Evolutionary conservation across 2,797 vertebrate species (phyloP), one percentile per base, ranked within the genome.

Genomic region (Rhynchotus rufescens): DNA sequence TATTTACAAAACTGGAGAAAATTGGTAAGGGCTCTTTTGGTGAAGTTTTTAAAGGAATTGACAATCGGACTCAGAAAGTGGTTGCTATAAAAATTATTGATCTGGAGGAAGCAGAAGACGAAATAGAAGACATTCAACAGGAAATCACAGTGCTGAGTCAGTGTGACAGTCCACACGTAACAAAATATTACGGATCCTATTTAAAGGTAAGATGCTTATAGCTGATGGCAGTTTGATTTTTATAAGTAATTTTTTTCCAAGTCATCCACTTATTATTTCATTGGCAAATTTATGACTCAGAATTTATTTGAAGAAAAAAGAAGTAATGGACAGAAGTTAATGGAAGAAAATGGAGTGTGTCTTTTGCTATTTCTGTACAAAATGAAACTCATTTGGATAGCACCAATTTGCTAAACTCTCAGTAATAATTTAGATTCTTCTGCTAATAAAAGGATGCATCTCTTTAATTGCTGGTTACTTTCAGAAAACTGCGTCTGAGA

Each of bases 51-150:
- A 99, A 99, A 98, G 99, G 99, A 97, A 99, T 99, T 92, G 99
- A 99, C 98, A 99, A 98, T 98, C 98, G 98, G 97, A 99, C 98
- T 95, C 99, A 99, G 97, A 99, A 99, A 97, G 98, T 99, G 84
- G 98, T 99, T 92, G 99, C 99, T 94, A 99, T 99, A 97, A 99
- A 99, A 98, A 99, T 99, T 90, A 99, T 99, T 95, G 99, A 99
- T 95, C 98, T 99, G 92, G 99, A 99, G 97, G 99, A 99, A 97
- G 99, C 99, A 4, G 99, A 99, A 97, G 99, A 99, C 95, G 99
- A 99, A 96, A 99, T 99, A 71, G 99, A 99, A 97, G 99, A 99
- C 97, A 99, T 99, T 96, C 99, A 99, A 75, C 99, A 99, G 96
- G 99, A 99, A 97, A 99, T 99, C 95, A 99, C 99, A 17, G 99